Percentiles rank a stretch among this genome's conserved stretches.
Conservation (phyloP, 2,797 vertebrate genomes). For the Vipera ursinii region DNA sequence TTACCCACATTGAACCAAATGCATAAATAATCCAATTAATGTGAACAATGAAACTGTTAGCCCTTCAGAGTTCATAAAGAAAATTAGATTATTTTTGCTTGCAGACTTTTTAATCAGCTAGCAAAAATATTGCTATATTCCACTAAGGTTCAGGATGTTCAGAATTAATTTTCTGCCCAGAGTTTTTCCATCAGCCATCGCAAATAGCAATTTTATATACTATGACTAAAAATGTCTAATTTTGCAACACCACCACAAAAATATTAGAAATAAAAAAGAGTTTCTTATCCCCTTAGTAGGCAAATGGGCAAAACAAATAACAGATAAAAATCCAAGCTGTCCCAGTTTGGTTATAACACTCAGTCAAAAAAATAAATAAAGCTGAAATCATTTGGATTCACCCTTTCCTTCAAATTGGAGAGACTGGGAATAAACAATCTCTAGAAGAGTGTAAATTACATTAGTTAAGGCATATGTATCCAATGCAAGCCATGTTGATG, state of each 20-base stretch:
- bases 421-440: neutral
- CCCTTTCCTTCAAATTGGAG: neutral
- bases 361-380: neutral
- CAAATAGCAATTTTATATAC: neutral
- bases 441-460: neutral
- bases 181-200: neutral
- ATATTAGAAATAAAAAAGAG: neutral
- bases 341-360: neutral
- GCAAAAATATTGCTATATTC: neutral
- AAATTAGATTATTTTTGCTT: neutral
- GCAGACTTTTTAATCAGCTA: neutral
- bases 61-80: neutral
- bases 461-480: neutral
- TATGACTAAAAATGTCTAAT: neutral
- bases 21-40: neutral
- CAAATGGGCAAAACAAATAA: neutral
- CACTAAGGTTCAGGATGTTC: neutral
- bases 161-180: neutral
- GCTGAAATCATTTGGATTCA: neutral
- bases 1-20: neutral
- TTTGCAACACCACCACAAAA: neutral
- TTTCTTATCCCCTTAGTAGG: neutral
- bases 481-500: neutral
- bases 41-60: neutral
- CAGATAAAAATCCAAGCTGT: neutral